phyloP scores from a whole-genome alignment of 2,113 vertebrate genomes.

The Perca flavescens region DNA sequence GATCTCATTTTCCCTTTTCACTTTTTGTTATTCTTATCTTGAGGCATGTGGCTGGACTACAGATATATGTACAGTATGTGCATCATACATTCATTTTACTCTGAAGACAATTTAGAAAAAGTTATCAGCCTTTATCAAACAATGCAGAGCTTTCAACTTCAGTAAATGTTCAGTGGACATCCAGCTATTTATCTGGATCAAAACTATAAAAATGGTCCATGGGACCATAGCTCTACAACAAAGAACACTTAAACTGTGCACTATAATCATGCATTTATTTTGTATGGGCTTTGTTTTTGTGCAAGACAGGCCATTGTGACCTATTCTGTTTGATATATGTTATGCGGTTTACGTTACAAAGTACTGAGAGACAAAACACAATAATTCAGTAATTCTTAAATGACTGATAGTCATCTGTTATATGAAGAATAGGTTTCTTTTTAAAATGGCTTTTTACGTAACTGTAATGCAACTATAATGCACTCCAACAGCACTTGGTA shows the following conservation, averaged over 20 bases:
- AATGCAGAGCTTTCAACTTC: background rate
- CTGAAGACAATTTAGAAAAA: background rate
- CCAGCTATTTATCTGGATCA: background rate
- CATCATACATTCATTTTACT: background rate
- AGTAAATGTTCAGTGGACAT: background rate
- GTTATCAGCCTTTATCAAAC: background rate
- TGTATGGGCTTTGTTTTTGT: background rate
- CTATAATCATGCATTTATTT: conserved; percentile 3
- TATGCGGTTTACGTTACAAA: background rate
- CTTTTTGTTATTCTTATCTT: background rate
- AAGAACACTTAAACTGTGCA: background rate
- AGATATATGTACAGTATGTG: background rate
- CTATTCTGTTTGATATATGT: background rate
- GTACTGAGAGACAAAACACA: background rate
- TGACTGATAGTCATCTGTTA: background rate
- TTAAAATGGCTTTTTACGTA: background rate
- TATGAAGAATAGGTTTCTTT: background rate
- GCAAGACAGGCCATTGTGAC: background rate
- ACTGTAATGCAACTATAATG: background rate
- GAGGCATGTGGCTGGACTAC: background rate
- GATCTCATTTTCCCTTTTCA: background rate
- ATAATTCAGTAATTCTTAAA: background rate
- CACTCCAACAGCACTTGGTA: background rate
- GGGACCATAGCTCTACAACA: background rate
- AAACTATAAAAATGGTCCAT: background rate